Percentiles rank a stretch among this genome's conserved stretches.
These are phyloP conservation scores for Drosophila basisetae DNA, from an alignment of 2,888 invertebrate species.

Conservation along the genomic window DNA sequence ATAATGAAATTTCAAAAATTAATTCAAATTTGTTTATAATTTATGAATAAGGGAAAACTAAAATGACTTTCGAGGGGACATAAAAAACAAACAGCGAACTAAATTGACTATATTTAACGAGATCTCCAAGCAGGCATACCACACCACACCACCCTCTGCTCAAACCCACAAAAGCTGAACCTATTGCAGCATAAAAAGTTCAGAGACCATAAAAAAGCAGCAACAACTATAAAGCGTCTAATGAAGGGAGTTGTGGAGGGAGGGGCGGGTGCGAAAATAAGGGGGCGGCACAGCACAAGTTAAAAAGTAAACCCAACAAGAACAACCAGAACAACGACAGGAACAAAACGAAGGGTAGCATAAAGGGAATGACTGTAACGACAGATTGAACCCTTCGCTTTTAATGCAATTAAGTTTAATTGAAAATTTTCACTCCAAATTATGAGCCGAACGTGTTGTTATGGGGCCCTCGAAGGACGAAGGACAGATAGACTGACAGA, in stretches of 20 bases:
- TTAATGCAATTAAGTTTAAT: constrained; percentile 82
- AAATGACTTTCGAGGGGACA: constrained; percentile 61
- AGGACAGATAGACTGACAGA: constrained; percentile 9
- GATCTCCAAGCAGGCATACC: constrained; percentile 14
- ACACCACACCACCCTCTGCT: background rate
- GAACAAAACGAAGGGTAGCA: background rate
- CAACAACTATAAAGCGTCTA: constrained; percentile 56
- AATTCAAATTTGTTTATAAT: constrained; percentile 54
- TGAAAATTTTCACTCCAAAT: constrained; percentile 82
- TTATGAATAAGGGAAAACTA: constrained; percentile 38
- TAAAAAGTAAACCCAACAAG: constrained; percentile 51
- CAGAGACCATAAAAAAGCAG: constrained; percentile 62
- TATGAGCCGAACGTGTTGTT: constrained; percentile 79
- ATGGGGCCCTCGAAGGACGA: constrained; percentile 39
- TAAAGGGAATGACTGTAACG: constrained; percentile 59
- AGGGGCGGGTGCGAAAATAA: background rate
- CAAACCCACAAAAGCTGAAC: constrained; percentile 39
- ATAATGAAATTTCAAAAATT: constrained; percentile 47
- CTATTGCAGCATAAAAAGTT: constrained; percentile 71
- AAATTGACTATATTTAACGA: constrained; percentile 60
- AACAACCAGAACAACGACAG: constrained; percentile 16
- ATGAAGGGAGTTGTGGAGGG: constrained; percentile 33
- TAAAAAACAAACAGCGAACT: constrained; percentile 36
- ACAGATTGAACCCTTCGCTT: constrained; percentile 82
- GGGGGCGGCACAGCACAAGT: constrained; percentile 37